Evolutionary conservation across 2,797 vertebrate species (phyloP).

Genomic region (Typhlichthys eigenmanni): DNA sequence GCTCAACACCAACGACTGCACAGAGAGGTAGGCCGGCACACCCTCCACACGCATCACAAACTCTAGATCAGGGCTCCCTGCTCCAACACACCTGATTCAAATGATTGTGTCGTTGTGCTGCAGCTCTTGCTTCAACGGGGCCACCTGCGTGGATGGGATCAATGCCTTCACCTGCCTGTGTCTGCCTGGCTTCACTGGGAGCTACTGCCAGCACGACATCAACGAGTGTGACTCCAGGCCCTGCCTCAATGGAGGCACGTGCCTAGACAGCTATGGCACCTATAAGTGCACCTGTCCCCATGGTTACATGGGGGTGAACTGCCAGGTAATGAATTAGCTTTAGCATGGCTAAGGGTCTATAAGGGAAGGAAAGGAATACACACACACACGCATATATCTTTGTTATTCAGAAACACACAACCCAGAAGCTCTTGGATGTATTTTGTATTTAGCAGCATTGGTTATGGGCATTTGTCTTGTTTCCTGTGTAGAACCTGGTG

Average conservation of each 20-base stretch:
- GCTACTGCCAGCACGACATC: slow-evolving; percentile 95
- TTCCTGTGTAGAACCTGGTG: slow-evolving; percentile 84
- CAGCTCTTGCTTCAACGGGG: slow-evolving; percentile 96
- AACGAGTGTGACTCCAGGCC: slow-evolving; percentile 96
- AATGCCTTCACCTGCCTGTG: slow-evolving; percentile 94
- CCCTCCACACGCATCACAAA: too few species aligned
- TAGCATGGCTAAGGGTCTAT: not conserved
- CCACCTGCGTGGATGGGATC: slow-evolving; percentile 94
- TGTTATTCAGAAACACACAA: not conserved
- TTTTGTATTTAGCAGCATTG: too few species aligned
- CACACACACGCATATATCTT: too few species aligned
- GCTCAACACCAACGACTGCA: slow-evolving; percentile 95
- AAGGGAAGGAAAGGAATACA: too few species aligned
- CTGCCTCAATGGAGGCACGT: slow-evolving; percentile 92
- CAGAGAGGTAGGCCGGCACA: slow-evolving; percentile 86
- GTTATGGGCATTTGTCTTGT: not conserved
- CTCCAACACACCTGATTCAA: too few species aligned
- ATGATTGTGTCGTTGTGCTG: slow-evolving; percentile 8
- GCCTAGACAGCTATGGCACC: slow-evolving; percentile 92
- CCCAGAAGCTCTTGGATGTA: not conserved
- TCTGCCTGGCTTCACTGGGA: slow-evolving; percentile 90
- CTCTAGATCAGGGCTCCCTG: too few species aligned
- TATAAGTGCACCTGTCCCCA: slow-evolving; percentile 96
- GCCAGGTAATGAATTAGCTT: slow-evolving; percentile 82
- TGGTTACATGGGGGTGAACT: slow-evolving; percentile 93